Conservation (phyloP, 2,113 vertebrate species). For the Brachyhypopomus occidentalis region DNA sequence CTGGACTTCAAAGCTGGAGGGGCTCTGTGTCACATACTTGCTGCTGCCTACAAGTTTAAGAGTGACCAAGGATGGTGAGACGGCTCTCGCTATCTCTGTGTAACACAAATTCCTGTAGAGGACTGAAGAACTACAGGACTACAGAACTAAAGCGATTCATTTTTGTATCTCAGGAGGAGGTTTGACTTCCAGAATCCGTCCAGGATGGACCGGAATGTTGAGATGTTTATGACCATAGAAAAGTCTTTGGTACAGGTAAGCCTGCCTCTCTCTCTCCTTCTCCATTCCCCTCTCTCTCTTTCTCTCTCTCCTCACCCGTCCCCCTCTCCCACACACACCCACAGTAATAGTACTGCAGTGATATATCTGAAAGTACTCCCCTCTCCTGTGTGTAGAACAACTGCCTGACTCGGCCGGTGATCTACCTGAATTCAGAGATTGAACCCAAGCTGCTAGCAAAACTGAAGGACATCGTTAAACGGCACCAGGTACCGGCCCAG, state of each 20-base stretch:
- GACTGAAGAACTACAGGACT: background rate
- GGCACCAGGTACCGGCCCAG: slow-evolving; percentile 83
- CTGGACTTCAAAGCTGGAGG: slow-evolving; percentile 97
- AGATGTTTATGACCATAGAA: slow-evolving; percentile 99
- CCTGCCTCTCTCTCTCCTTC: background rate
- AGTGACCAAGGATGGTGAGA: slow-evolving; percentile 98
- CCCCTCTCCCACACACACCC: background rate
- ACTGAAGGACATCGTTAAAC: slow-evolving; percentile 95
- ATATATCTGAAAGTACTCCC: background rate
- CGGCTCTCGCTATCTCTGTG: slow-evolving; percentile 50
- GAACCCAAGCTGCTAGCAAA: slow-evolving; percentile 92
- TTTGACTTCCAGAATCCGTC: slow-evolving; percentile 99
- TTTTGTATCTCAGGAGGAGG: slow-evolving; percentile 83
- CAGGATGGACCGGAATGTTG: slow-evolving; percentile 96
- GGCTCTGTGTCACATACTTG: slow-evolving; percentile 93
- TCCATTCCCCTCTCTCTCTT: background rate
- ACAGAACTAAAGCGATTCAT: background rate
- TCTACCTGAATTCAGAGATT: slow-evolving; percentile 91
- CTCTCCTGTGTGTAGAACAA: slow-evolving; percentile 56
- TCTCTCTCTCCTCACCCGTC: slow-evolving; percentile 17
- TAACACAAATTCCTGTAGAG: background rate
- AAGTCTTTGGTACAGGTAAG: slow-evolving; percentile 90
- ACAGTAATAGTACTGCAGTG: background rate
- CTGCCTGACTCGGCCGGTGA: slow-evolving; percentile 91
- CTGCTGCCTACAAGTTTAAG: slow-evolving; percentile 98